Evolutionary conservation across 2,113 vertebrate genomes (phyloP), one percentile per base, ranked within the genome.

Genomic region (Tautogolabrus adspersus): DNA sequence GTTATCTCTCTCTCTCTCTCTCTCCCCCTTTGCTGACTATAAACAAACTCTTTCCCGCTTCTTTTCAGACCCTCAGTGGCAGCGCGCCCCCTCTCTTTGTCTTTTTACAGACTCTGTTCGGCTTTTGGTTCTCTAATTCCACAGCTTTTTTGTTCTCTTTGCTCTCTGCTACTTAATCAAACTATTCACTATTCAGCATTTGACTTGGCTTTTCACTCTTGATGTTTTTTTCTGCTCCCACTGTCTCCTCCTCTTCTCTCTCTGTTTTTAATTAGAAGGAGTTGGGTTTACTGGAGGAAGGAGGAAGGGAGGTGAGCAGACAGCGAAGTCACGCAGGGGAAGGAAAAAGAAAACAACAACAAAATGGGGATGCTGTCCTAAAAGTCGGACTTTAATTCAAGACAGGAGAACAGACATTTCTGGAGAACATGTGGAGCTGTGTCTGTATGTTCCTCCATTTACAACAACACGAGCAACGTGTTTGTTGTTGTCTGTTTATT

Each of bases 11-110:
- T 77, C 80, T 75, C 26, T 26, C 26, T 26, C 26, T 26, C 26
- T 26, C 26, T 75, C 79, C 60, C 82, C 37, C 68, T 72, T 67
- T 47, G 70, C 85, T 42, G 68, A 84, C 77, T 79, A 77, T 87
- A 92, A 92, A 93, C 91, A 92, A 90, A 88, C 72, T 57, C 65
- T 59, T 52, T 70, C 56, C 68, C 55, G 59, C 78, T 71, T 46
- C 54, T 79, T 77, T 75, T 75, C 64, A 70, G 52, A 64, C 69
- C 69, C 67, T 54, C 42, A 37, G 59, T 18, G 55, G 64, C 72
- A 63, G 23, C 56, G 0, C 49, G 18, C 46, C 22, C 70, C 40
- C 30, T 52, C 61, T 73, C 46, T 5, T 34, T 69, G 8, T 0
- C 63, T 73, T 60, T 21, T 1, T 0, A 16, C 10, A 77, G 30